Base-by-base conservation (phyloP, 2,797 vertebrate genomes). In the Catostomus latipinnis region DNA sequence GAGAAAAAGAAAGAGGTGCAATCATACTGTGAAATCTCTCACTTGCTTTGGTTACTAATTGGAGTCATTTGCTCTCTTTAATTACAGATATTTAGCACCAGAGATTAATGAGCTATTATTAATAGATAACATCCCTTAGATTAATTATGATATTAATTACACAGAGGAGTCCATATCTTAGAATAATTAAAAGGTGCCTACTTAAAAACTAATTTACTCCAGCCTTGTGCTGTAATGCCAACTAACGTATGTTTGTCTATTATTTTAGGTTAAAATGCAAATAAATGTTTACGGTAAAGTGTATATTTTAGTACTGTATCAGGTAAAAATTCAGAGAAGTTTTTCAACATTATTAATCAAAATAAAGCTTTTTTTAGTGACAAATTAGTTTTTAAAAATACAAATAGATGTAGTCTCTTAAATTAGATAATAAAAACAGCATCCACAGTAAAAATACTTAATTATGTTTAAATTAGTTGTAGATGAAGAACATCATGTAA, bases 51-150 rank as follows among this genome's bases (percentile, higher is more conserved):
- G 46, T 53, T 54, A 49, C 62, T 84, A 81, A 84, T 84, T 77
- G 76, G 61, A 77, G 78, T 72, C 18, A 58, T 82, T 74, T 66
- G 62, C 67, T 72, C 82, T 84, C 75, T 73, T 85, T 83, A 85
- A 85, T 88, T 85, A 83, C 56, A 80, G 65, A 79, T 77, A 67
- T 80, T 83, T 77, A 79, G 77, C 73, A 62, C 50, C 48, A 74
- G 71, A 81, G 87, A 80, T 82, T 81, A 77, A 73, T 78, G 70
- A 80, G 77, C 18, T 70, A 57, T 74, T 81, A 80, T 78, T 72
- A 45, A 78, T 76, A 85, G 86, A 86, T 86, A 66, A 84, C 80
- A 86, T 88, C 82, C 66, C 70, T 69, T 69, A 73, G 82, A 82
- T 81, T 83, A 87, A 88, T 85, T 82, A 75, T 66, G 78, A 62